These are phyloP conservation scores for Cephus sareptanus DNA, from an alignment of 2,888 invertebrate genomes.

Conservation along the genomic window DNA sequence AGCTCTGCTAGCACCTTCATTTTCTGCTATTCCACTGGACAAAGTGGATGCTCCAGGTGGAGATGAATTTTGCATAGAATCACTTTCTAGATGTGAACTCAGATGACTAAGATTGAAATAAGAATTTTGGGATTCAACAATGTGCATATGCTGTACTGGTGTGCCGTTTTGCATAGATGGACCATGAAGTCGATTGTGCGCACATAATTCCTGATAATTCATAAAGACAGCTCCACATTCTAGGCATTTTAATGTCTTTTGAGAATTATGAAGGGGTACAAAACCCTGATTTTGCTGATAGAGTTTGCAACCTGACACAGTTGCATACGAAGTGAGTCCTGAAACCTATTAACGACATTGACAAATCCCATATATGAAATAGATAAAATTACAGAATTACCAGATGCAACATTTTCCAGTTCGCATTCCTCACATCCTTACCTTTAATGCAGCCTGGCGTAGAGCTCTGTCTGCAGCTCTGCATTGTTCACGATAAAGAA, in stretches of 20 bases:
- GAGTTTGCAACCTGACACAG: slow-evolving; percentile 47
- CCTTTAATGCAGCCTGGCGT: slow-evolving; percentile 60
- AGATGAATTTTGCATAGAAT: slow-evolving; percentile 25
- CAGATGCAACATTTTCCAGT: background rate
- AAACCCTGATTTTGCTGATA: slow-evolving; percentile 55
- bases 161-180: slow-evolving; percentile 46
- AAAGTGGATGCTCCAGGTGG: background rate
- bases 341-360: slow-evolving; percentile 43
- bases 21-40: slow-evolving; percentile 15
- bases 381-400: background rate
- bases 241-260: slow-evolving; percentile 49
- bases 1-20: slow-evolving; percentile 40
- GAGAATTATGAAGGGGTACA: slow-evolving; percentile 43
- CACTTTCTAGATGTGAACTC: background rate
- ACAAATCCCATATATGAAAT: background rate
- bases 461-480: slow-evolving; percentile 61
- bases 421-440: slow-evolving; percentile 18
- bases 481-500: slow-evolving; percentile 62
- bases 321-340: slow-evolving; percentile 43
- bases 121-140: slow-evolving; percentile 54
- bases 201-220: slow-evolving; percentile 54
- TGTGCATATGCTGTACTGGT: slow-evolving; percentile 53
- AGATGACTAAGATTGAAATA: slow-evolving; percentile 44
- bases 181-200: slow-evolving; percentile 49
- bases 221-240: slow-evolving; percentile 53